phyloP scores from a whole-genome alignment of 2,113 vertebrate genomes.

The Pan troglodytes region NHGRI_mPanTro3-v2.1_pri NC_072421.2:8118001-8118500 shows the following conservation, averaged over 20 bases:
- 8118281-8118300: background rate
- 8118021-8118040: background rate
- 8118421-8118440: background rate
- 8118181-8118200: background rate
- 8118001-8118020: background rate
- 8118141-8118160: background rate
- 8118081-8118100: rapidly evolving
- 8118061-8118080: rapidly evolving
- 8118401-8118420: too few species aligned
- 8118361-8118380: too few species aligned
- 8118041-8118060: too few species aligned
- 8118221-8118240: too few species aligned
- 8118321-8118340: background rate
- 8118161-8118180: rapidly evolving
- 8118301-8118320: too few species aligned
- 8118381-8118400: background rate
- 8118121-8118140: background rate
- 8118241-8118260: rapidly evolving
- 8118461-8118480: too few species aligned
- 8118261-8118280: background rate
- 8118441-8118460: background rate
- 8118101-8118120: rapidly evolving
- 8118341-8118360: background rate
- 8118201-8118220: background rate
- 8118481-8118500: background rate